These are phyloP conservation scores for Acromyrmex echinatior DNA, from an alignment of 1,140 invertebrate genomes.

Conservation along the genomic window DNA sequence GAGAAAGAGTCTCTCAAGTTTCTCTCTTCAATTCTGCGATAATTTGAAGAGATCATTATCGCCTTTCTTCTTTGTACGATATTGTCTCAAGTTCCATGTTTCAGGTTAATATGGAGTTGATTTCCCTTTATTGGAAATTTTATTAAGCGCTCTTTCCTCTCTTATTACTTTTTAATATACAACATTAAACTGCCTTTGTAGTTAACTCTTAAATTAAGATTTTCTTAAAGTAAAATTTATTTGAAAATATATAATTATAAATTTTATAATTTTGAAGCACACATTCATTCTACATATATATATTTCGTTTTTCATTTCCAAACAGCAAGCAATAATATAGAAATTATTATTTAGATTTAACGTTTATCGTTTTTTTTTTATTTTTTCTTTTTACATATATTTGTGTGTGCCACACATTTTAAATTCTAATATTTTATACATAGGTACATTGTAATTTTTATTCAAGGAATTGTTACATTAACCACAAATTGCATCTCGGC, in stretches of 20 bases:
- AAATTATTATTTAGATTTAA: background rate
- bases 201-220: background rate
- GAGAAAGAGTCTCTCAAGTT: background rate
- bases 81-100: background rate
- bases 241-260: background rate
- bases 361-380: background rate
- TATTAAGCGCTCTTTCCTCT: background rate
- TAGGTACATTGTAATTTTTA: background rate
- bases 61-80: background rate
- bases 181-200: background rate
- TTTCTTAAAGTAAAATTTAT: background rate
- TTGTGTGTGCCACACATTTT: background rate
- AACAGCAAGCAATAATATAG: background rate
- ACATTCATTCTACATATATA: background rate
- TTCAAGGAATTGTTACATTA: background rate
- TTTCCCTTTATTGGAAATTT: constrained; percentile 3
- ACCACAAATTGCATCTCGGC: constrained; percentile 31
- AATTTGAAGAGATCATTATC: background rate
- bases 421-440: background rate
- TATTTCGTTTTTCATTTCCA: background rate
- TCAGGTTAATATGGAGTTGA: constrained; percentile 11
- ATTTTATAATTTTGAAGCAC: background rate
- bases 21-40: background rate
- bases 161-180: constrained; percentile 32
- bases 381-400: background rate